Percentiles rank a stretch among this genome's conserved stretches.
Evolutionary conservation across 2,113 vertebrate species (phyloP).

Genomic region (Psophia crepitans): DNA sequence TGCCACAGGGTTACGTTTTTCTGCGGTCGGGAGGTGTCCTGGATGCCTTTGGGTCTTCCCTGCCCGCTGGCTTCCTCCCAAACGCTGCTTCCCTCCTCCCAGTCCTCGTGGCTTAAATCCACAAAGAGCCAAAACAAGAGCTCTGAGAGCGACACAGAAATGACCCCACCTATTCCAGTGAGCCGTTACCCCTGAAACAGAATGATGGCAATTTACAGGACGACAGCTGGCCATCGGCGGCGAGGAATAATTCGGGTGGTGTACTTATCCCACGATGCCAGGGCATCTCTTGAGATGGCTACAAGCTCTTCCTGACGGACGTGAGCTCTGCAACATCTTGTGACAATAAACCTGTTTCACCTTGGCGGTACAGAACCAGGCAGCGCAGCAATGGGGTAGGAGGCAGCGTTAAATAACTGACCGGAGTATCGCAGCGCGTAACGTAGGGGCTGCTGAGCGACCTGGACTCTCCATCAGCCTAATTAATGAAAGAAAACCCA

Average conservation of each 20-base stretch:
- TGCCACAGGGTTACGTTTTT: rapidly evolving
- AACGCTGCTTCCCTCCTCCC: neutral
- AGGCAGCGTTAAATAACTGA: neutral
- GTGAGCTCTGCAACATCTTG: neutral
- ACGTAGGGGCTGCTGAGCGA: neutral
- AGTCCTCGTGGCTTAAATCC: neutral
- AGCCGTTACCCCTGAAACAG: neutral
- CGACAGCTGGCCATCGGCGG: neutral
- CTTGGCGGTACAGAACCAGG: neutral
- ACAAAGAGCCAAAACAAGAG: neutral
- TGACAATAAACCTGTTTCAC: neutral
- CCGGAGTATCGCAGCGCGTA: neutral
- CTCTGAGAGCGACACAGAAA: neutral
- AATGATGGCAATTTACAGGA: neutral
- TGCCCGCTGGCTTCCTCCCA: neutral
- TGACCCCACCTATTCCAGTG: neutral
- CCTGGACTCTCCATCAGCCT: neutral
- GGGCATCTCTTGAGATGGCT: neutral
- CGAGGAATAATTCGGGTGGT: neutral
- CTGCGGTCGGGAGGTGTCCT: neutral
- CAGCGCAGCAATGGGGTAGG: neutral
- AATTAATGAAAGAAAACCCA: neutral
- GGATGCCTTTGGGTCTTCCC: neutral
- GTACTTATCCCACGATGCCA: neutral
- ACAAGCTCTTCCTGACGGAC: neutral